Base-by-base conservation (phyloP, 2,797 vertebrate species). In the Atherinosoma microstoma region DNA sequence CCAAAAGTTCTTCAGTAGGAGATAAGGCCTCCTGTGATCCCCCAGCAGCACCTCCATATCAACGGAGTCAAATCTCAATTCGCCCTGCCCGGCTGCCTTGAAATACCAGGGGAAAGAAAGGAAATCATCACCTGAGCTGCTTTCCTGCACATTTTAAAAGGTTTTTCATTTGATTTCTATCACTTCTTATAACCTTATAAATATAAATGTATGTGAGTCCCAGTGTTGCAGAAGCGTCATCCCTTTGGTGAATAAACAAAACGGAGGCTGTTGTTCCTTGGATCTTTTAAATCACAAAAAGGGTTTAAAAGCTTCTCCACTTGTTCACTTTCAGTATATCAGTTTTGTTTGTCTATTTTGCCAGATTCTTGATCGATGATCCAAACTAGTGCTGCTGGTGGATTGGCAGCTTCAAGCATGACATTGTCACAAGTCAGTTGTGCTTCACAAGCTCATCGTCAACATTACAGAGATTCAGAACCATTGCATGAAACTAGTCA, bases 31-130 rank as follows among this genome's bases (percentile, higher is more conserved):
- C 51, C 70, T 20, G 54, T 1, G 11, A 70, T 71, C 74, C 69
- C 80, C 70, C 18, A 6, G 60, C 63, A 67, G 74, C 70, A 83
- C 75, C 61, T 79, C 49, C 22, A 29, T 78, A 89, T 82, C 87
- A 58, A 69, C 63, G 35, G 64, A 84, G 83, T 79, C 70, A 75
- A 84, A 91, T 84, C 86, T 88, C 84, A 85, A 84, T 90, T 87
- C 79, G 73, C 38, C 53, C 47, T 30, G 65, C 69, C 24, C 70
- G 40, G 69, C 64, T 63, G 59, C 47, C 60, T 70, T 67, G 70
- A 73, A 88, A 84, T 62, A 80, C 79, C 77, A 5, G 36, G 66
- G 75, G 70, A 82, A 29, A 73, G 59, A 76, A 72, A 58, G 71
- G 60, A 89, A 86, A 89, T 85, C 84, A 71, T 80, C 47, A 53